phyloP scores from a whole-genome alignment of 2,113 vertebrate species.

The Xiphophorus maculatus region DNA sequence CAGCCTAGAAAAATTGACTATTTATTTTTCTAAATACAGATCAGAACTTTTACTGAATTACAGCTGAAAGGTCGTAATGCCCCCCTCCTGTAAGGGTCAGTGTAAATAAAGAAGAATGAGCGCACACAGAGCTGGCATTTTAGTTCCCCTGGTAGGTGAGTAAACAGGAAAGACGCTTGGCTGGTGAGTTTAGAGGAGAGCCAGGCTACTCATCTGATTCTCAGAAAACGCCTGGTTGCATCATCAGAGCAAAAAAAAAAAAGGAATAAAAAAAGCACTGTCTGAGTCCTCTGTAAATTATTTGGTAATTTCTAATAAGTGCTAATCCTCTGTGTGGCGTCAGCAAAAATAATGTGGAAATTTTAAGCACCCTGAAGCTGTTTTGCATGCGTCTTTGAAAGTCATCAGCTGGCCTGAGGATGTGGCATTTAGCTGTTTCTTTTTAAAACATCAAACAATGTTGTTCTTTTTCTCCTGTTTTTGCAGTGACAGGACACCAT shows the following conservation, averaged over 20 bases:
- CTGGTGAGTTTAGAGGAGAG: constrained; percentile 40
- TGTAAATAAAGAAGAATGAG: constrained; percentile 75
- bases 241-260: constrained; percentile 53
- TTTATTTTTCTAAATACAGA: constrained; percentile 81
- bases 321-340: constrained; percentile 46
- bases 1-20: constrained; percentile 68
- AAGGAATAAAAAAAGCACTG: constrained; percentile 39
- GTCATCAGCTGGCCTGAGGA: constrained; percentile 53
- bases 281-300: constrained; percentile 55
- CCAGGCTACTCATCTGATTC: constrained; percentile 35
- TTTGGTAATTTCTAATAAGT: constrained; percentile 34
- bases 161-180: constrained; percentile 79
- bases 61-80: constrained; percentile 75
- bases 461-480: constrained; percentile 34
- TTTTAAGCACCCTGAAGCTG: constrained; percentile 32
- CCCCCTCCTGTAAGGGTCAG: constrained; percentile 69
- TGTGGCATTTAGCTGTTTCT: constrained; percentile 13
- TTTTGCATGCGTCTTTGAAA: constrained; percentile 30
- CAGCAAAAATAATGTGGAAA: constrained; percentile 48
- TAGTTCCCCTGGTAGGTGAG: constrained; percentile 72
- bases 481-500: constrained; percentile 8
- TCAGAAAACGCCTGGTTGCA: constrained; percentile 53
- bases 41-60: constrained; percentile 79
- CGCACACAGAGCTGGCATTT: constrained; percentile 75
- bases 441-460: constrained; percentile 49